Evolutionary conservation across 2,113 vertebrate genomes (phyloP).

Genomic region (Antechinus stuartii): DNA sequence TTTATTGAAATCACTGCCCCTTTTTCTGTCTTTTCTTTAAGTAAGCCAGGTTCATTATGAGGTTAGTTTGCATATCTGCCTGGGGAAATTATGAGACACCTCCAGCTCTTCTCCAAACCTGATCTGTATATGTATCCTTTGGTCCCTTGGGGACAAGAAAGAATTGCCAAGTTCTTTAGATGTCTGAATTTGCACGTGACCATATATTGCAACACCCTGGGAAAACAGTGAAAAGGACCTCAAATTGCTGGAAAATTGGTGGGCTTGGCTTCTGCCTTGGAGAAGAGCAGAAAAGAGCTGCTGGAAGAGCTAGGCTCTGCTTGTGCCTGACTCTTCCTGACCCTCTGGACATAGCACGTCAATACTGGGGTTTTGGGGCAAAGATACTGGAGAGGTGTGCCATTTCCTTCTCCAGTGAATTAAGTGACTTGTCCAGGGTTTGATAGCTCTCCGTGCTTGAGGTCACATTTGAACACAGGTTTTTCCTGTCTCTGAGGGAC

Average conservation of each 20-base stretch:
- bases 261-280: neutral
- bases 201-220: neutral
- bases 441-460: neutral
- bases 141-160: neutral
- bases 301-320: neutral
- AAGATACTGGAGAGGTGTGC: neutral
- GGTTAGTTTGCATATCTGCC: neutral
- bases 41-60: neutral
- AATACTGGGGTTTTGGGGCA: neutral
- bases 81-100: neutral
- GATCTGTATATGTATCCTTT: neutral
- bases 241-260: neutral
- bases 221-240: neutral
- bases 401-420: neutral
- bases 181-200: neutral
- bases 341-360: neutral
- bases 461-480: neutral
- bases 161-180: neutral
- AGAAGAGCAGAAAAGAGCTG: neutral
- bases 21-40: neutral
- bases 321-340: neutral
- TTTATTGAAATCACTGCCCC: neutral
- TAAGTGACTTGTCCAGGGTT: neutral
- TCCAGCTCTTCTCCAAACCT: neutral
- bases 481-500: neutral